Evolutionary conservation across 1,140 invertebrate genomes (phyloP), one percentile per base, ranked within the genome.

Genomic region (Drosophila pandora): DNA sequence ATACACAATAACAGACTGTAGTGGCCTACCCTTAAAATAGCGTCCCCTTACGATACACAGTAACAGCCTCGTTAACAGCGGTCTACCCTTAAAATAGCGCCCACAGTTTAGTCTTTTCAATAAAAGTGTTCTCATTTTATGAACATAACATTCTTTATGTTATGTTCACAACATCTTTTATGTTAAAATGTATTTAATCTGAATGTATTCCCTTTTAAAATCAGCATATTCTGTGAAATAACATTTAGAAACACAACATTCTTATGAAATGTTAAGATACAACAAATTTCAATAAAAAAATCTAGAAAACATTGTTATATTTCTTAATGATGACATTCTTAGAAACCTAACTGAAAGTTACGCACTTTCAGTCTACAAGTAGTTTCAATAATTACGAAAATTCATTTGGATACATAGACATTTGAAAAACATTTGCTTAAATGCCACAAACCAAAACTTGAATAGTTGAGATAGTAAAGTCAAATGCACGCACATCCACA

Each of bases 361-460:
- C 81, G 81, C 60, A 48, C 45, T 25, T 39, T 10, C 60, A 48
- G 61, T 41, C 49, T 56, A 55, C 45, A 55, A 65, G 56, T 63
- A 30, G 48, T 65, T 48, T 52, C 47, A 64, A 79, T 85, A 85
- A 84, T 55, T 52, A 30, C 54, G 7, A 13, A 30, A 63, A 41
- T 28, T 52, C 43, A 57, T 56, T 65, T 54, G 39, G 45, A 47
- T 30, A 62, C 34, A 61, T 60, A 87, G 78, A 74, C 82, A 82
- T 85, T 87, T 75, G 63, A 55, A 82, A 87, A 88, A 82, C 87
- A 88, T 88, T 88, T 87, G 83, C 83, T 83, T 79, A 82, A 88
- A 88, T 88, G 83, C 83, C 83, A 72, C 83, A 87, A 88, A 88
- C 83, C 83, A 87, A 79, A 88, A 87, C 83, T 79, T 75, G 67